Conservation (phyloP, 2,797 vertebrate species). For the Novumbra hubbsi region DNA sequence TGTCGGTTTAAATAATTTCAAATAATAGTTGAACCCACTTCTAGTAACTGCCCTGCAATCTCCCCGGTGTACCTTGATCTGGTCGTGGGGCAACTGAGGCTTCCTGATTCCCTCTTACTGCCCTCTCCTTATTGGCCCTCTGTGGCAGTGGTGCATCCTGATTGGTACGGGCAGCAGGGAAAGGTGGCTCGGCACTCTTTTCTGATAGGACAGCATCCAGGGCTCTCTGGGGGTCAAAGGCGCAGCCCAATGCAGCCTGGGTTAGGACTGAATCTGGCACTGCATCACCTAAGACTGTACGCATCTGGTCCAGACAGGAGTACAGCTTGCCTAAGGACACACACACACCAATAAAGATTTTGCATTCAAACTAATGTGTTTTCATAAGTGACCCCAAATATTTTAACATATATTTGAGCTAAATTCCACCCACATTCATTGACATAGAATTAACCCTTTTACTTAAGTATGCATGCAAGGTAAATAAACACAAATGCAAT, state of each 20-base stretch:
- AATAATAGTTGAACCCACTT: no score
- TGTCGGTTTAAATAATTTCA: no score
- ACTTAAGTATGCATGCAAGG: no score
- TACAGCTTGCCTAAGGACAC: slow-evolving; percentile 68
- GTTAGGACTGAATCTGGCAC: slow-evolving; percentile 83
- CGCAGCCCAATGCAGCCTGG: slow-evolving; percentile 81
- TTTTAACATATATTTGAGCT: no score
- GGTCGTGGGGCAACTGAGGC: slow-evolving; percentile 54
- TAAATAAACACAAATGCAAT: no score
- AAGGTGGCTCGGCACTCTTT: slow-evolving; percentile 61
- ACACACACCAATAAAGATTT: background rate
- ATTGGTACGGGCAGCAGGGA: slow-evolving; percentile 42
- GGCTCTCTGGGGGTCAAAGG: slow-evolving; percentile 88
- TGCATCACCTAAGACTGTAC: slow-evolving; percentile 86
- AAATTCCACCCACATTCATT: no score
- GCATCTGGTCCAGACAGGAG: slow-evolving; percentile 96
- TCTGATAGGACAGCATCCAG: slow-evolving; percentile 85
- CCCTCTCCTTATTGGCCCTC: slow-evolving; percentile 58
- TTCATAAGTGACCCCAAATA: no score
- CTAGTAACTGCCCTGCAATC: background rate
- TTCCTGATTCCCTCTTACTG: slow-evolving; percentile 54
- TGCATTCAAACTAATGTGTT: no score
- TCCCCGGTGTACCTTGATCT: slow-evolving; percentile 71
- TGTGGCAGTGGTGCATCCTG: slow-evolving; percentile 27
- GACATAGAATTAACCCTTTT: no score